Percentiles rank a stretch among this genome's conserved stretches.
Evolutionary conservation across 2,888 invertebrate genomes (phyloP).

Genomic region (Lochmaea capreae): DNA sequence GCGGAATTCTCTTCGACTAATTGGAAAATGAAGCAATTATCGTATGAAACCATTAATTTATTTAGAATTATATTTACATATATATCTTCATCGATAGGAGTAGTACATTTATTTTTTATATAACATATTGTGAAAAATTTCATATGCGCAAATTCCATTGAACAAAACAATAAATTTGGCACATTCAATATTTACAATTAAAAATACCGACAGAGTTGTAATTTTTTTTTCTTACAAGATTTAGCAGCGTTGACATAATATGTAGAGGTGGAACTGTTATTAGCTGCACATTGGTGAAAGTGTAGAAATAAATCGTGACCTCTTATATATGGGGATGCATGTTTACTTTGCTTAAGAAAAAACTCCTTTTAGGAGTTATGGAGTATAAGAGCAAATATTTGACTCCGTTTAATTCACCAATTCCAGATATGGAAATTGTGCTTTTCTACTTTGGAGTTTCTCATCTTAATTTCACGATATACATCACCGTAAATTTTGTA

Average conservation of each 20-base stretch:
- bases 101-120: constrained; percentile 16
- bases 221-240: not conserved
- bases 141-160: constrained; percentile 34
- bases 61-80: constrained; percentile 36
- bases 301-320: no score
- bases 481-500: no score
- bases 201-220: not conserved
- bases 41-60: constrained; percentile 38
- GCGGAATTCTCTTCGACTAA: not conserved
- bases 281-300: no score
- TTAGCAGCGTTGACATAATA: not conserved
- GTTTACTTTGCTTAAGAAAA: no score
- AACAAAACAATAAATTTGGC: constrained; percentile 31
- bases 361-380: no score
- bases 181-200: constrained; percentile 39
- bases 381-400: no score
- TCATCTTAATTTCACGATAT: no score
- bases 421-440: no score
- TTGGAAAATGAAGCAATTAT: constrained; percentile 13
- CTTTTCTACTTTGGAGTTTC: no score
- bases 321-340: no score
- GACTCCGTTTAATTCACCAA: no score
- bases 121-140: constrained; percentile 38
- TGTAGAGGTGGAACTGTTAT: no score
- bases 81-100: constrained; percentile 21